Evolutionary conservation across 2,797 vertebrate species (phyloP).

Genomic region (Myotis findleyi): DNA sequence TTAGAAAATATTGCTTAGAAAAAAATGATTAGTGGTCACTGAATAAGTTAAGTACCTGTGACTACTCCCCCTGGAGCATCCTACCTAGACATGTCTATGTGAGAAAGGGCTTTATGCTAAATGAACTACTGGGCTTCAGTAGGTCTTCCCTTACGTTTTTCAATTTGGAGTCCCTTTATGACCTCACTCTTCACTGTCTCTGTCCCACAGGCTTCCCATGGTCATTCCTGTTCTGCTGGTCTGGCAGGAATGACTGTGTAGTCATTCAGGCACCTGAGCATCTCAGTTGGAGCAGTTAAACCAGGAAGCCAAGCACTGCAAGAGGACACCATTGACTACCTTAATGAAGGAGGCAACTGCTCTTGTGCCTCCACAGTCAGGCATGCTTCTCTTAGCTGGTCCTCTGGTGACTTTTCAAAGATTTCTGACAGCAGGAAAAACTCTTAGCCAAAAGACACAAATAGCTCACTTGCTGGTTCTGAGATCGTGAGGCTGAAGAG

Average conservation of each 20-base stretch:
- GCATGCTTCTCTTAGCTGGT: not conserved
- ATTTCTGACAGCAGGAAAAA: conserved; percentile 16
- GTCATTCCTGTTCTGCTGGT: not conserved
- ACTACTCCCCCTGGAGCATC: not conserved
- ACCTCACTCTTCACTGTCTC: not conserved
- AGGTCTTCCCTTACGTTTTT: not conserved
- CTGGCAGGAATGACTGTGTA: not conserved
- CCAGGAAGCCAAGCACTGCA: not conserved
- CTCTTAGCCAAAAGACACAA: conserved; percentile 29
- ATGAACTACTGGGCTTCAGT: not conserved
- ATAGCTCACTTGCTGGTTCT: not conserved
- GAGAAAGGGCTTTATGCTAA: not conserved
- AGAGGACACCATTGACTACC: not conserved
- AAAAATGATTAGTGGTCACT: not conserved
- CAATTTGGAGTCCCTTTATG: not conserved
- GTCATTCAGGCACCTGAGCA: not conserved
- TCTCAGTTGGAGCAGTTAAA: not conserved
- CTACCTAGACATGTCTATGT: not conserved
- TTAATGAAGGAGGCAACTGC: not conserved
- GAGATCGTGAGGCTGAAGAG: not conserved
- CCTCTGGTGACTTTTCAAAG: not conserved
- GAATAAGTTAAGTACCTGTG: not conserved
- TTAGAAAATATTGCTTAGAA: not conserved
- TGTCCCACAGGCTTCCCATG: not conserved
- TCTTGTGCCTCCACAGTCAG: not conserved